Percentiles rank a stretch among this genome's conserved stretches.
Conservation (phyloP, 1,140 invertebrate genomes). For the Cydia splendana region DNA sequence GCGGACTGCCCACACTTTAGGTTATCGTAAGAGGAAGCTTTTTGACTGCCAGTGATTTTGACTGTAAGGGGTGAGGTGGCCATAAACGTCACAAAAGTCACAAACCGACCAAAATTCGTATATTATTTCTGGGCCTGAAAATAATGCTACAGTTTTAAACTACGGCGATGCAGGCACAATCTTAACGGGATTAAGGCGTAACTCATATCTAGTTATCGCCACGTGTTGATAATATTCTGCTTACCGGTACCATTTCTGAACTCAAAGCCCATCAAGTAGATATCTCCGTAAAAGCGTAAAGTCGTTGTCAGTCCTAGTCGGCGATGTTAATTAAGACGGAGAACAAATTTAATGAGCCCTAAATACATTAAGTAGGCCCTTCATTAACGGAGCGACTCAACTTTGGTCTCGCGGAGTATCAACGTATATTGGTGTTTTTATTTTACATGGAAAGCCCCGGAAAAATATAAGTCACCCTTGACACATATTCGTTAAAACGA, state of each 20-base stretch:
- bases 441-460: conserved; percentile 20
- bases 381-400: conserved; percentile 35
- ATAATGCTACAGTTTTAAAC: too few relatives aligned
- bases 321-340: conserved; percentile 34
- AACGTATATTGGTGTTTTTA: conserved; percentile 32
- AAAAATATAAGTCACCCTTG: not conserved
- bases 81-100: too few relatives aligned
- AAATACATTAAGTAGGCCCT: conserved; percentile 35
- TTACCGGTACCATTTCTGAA: not conserved
- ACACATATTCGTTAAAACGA: not conserved
- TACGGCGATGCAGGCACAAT: too few relatives aligned
- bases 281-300: conserved; percentile 26
- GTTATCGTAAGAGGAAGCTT: too few relatives aligned
- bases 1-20: too few relatives aligned
- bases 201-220: too few relatives aligned
- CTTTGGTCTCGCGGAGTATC: conserved; percentile 29
- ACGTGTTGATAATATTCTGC: too few relatives aligned
- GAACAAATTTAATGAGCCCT: conserved; percentile 36
- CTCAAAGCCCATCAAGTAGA: not conserved
- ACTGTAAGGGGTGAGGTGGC: too few relatives aligned
- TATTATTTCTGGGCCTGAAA: too few relatives aligned
- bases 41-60: too few relatives aligned
- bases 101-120: too few relatives aligned
- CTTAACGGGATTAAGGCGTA: too few relatives aligned
- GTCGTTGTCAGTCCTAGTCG: conserved; percentile 26